These are phyloP conservation scores for Ephestia elutella DNA, from an alignment of 1,140 invertebrate species.

Conservation along the genomic window DNA sequence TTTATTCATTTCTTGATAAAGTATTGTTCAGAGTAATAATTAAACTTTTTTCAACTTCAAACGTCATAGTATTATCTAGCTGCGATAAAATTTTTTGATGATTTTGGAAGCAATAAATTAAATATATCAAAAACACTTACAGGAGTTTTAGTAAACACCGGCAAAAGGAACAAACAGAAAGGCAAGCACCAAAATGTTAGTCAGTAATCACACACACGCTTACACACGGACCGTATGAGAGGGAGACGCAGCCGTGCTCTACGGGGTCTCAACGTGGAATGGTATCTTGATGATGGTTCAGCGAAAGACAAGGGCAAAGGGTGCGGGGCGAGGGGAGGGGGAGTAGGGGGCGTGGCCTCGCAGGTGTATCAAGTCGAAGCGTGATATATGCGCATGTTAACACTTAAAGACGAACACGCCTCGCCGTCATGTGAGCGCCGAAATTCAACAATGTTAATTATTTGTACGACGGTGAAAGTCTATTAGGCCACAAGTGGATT, in stretches of 20 bases:
- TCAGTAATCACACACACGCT: constrained; percentile 43
- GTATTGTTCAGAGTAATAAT: background rate
- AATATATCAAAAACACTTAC: constrained; percentile 24
- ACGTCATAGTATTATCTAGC: background rate
- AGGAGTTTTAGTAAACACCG: constrained; percentile 9
- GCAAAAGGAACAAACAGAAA: constrained; percentile 10
- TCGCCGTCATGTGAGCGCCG: constrained; percentile 47
- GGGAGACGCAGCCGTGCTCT: constrained; percentile 23
- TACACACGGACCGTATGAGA: constrained; percentile 27
- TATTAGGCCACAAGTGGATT: constrained; percentile 17
- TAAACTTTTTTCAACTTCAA: background rate
- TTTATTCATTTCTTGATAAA: background rate
- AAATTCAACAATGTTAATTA: constrained; percentile 38
- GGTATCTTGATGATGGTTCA: constrained; percentile 49
- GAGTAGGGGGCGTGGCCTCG: constrained; percentile 47
- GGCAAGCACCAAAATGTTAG: constrained; percentile 28
- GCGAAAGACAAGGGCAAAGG: constrained; percentile 32
- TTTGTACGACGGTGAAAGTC: constrained; percentile 34
- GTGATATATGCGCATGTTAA: constrained; percentile 65
- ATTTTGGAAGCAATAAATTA: background rate
- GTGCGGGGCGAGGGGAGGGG: constrained; percentile 21
- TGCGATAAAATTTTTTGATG: background rate
- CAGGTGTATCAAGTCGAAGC: constrained; percentile 58
- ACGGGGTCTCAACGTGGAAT: constrained; percentile 53
- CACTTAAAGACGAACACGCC: constrained; percentile 55